phyloP scores from a whole-genome alignment of 2,888 invertebrate genomes.

The Apomyelois bistriatella region DNA sequence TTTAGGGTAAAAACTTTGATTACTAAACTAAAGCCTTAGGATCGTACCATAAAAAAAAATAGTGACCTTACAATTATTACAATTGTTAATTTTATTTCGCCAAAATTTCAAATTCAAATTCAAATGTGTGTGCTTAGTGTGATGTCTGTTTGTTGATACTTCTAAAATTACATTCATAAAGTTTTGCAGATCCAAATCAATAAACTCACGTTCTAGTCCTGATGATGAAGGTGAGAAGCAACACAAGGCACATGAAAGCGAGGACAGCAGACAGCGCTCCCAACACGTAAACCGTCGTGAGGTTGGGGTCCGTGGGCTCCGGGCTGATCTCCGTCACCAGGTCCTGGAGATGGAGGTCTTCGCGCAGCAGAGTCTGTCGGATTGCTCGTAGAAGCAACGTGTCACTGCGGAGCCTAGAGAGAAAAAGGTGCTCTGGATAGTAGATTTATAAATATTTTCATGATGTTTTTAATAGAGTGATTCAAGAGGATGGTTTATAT shows the following conservation, averaged over 20 bases:
- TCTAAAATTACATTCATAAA: too few relatives aligned
- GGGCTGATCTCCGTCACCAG: slow-evolving; percentile 58
- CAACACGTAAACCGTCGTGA: slow-evolving; percentile 73
- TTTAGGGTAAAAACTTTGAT: too few relatives aligned
- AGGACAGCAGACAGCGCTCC: slow-evolving; percentile 75
- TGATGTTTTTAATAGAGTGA: too few relatives aligned
- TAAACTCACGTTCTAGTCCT: slow-evolving; percentile 78
- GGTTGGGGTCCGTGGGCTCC: slow-evolving; percentile 41
- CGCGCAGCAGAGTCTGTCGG: slow-evolving; percentile 48
- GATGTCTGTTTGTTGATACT: too few relatives aligned
- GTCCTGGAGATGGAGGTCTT: slow-evolving; percentile 63
- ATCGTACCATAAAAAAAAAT: too few relatives aligned
- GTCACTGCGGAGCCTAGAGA: slow-evolving; percentile 64
- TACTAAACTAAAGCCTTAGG: too few relatives aligned
- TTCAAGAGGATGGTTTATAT: too few relatives aligned
- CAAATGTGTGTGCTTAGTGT: too few relatives aligned
- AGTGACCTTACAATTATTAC: too few relatives aligned
- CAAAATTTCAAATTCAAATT: too few relatives aligned
- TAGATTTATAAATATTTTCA: background rate
- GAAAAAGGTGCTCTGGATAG: background rate
- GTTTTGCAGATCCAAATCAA: too few relatives aligned
- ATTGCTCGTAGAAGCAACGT: slow-evolving; percentile 59
- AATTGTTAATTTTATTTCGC: too few relatives aligned
- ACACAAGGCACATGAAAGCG: slow-evolving; percentile 60
- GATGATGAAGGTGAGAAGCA: slow-evolving; percentile 76